phyloP scores from a whole-genome alignment of 2,113 vertebrate genomes.

The Cephalopterus ornatus region DNA sequence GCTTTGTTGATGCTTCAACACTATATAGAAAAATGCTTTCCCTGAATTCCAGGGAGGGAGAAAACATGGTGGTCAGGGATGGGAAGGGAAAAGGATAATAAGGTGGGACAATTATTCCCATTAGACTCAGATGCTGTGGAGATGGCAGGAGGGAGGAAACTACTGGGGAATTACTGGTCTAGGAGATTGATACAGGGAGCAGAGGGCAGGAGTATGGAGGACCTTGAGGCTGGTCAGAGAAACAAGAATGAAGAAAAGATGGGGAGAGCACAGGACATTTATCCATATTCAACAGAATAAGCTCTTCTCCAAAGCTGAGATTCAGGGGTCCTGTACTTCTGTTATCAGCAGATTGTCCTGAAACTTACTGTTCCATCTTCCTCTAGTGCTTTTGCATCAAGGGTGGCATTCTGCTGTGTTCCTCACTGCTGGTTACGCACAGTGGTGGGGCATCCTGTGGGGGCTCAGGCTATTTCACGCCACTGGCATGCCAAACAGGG shows the following conservation, averaged over 20 bases:
- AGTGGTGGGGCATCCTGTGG: accelerated
- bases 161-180: not conserved
- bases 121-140: not conserved
- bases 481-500: not conserved
- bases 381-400: not conserved
- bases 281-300: not conserved
- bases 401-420: not conserved
- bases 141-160: not conserved
- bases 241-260: not conserved
- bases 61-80: not conserved
- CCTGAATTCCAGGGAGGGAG: not conserved
- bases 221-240: not conserved
- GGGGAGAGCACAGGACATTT: not conserved
- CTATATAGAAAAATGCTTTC: not conserved
- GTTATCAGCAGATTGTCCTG: not conserved
- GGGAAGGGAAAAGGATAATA: not conserved
- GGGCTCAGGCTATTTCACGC: not conserved
- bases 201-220: not conserved
- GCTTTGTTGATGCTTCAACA: not conserved
- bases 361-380: not conserved
- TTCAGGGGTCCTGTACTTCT: not conserved
- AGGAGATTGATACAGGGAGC: not conserved
- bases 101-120: not conserved
- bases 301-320: not conserved
- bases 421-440: not conserved